These are phyloP conservation scores for Nipponia nippon DNA, from an alignment of 2,113 vertebrate genomes.

Conservation along the genomic window DNA sequence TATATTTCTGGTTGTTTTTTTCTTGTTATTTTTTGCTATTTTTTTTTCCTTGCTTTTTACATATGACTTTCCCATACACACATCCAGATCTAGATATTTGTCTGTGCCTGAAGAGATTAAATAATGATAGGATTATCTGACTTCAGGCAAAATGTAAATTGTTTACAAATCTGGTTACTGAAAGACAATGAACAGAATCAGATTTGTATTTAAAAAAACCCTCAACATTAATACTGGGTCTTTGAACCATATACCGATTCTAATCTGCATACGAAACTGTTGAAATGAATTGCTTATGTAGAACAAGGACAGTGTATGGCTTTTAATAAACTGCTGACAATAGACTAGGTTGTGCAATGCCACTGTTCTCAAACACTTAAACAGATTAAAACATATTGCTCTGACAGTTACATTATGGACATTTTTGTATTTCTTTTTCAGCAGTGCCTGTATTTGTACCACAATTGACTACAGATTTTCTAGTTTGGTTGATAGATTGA, in stretches of 20 bases:
- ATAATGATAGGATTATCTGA: neutral
- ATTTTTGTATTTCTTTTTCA: neutral
- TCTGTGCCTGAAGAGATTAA: neutral
- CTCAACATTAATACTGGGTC: neutral
- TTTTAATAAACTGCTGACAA: neutral
- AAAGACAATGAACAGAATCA: neutral
- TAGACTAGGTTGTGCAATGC: neutral
- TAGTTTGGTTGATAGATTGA: neutral
- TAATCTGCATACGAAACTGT: neutral
- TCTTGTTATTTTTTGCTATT: neutral
- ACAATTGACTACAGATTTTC: neutral
- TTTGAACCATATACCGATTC: neutral
- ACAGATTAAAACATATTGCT: neutral
- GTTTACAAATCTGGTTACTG: conserved; percentile 11
- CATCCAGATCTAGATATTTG: neutral
- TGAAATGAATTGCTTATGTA: neutral
- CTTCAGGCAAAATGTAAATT: conserved; percentile 4
- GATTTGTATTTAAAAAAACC: neutral
- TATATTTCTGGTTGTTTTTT: neutral
- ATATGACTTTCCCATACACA: neutral
- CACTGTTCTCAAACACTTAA: neutral
- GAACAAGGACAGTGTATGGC: neutral
- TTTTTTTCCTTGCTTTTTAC: neutral
- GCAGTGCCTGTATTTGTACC: neutral
- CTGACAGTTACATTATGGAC: neutral